Conservation (phyloP, 2,113 vertebrate species). For the Pseudonaja textilis region DNA sequence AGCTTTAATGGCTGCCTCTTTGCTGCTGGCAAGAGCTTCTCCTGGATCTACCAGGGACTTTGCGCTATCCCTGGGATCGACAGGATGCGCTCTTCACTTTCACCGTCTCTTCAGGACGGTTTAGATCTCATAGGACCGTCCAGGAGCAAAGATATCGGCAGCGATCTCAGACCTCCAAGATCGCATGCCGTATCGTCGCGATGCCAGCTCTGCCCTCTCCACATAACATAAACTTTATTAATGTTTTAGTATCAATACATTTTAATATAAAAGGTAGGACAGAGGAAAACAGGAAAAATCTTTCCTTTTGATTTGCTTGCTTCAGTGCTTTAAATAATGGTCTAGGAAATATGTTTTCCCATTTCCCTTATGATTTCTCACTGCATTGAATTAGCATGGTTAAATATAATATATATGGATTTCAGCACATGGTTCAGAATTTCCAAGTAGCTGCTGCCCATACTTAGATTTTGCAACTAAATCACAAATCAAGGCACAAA, state of each 20-base stretch:
- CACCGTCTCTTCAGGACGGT: too few species aligned
- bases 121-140: too few species aligned
- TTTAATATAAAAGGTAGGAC: slow-evolving; percentile 10
- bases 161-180: too few species aligned
- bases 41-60: too few species aligned
- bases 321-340: slow-evolving; percentile 22
- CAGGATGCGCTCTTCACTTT: too few species aligned
- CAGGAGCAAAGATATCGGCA: too few species aligned
- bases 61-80: too few species aligned
- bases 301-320: slow-evolving; percentile 20
- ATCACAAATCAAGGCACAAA: slow-evolving; percentile 29
- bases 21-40: too few species aligned
- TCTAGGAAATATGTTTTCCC: neutral
- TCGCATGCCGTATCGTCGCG: too few species aligned
- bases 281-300: slow-evolving; percentile 3
- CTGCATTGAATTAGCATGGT: slow-evolving; percentile 47
- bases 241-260: slow-evolving; percentile 26
- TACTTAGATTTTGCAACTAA: slow-evolving; percentile 57
- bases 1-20: too few species aligned
- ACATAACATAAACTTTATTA: slow-evolving; percentile 31
- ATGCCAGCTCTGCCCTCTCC: too few species aligned
- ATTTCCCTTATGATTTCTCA: slow-evolving; percentile 41
- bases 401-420: slow-evolving; percentile 62
- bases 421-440: slow-evolving; percentile 46
- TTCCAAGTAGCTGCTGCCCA: slow-evolving; percentile 44